Conservation (phyloP, 37 sponge, comb jelly and placozoan species). For the Lycopodina hypogea region DNA sequence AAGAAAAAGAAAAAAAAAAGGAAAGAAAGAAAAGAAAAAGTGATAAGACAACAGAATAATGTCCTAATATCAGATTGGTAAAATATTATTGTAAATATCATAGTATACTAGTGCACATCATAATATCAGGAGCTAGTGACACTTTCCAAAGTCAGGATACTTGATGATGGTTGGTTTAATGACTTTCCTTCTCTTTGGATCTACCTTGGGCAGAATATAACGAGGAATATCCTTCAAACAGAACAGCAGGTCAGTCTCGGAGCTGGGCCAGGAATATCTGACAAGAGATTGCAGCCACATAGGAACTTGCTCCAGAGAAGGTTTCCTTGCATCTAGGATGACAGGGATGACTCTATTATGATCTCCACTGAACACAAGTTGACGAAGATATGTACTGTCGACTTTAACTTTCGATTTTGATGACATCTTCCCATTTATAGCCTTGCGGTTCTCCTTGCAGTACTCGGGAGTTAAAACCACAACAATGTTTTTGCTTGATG, state of each 20-base stretch:
- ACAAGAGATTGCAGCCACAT: constrained; percentile 8
- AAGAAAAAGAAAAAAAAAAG: too few species aligned
- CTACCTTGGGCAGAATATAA: not conserved
- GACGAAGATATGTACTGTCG: constrained; percentile 9
- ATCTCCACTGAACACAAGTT: not conserved
- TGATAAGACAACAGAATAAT: too few species aligned
- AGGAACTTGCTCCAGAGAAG: not conserved
- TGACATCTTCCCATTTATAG: not conserved
- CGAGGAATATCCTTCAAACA: not conserved
- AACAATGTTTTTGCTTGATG: constrained; percentile 16
- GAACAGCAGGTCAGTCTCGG: constrained; percentile 14
- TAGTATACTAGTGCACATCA: too few species aligned
- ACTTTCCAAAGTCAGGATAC: not conserved
- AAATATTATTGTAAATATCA: too few species aligned
- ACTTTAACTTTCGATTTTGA: constrained; percentile 7
- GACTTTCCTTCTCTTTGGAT: constrained; percentile 1
- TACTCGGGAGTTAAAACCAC: constrained; percentile 34
- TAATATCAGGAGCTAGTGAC: too few species aligned
- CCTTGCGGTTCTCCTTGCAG: constrained; percentile 11
- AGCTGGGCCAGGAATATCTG: constrained; percentile 11
- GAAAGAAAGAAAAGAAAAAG: too few species aligned
- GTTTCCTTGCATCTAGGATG: constrained; percentile 1
- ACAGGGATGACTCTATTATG: constrained; percentile 13
- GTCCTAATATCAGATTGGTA: too few species aligned
- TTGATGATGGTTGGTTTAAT: constrained; percentile 19